Evolutionary conservation across 2,113 vertebrate species (phyloP), one percentile per base, ranked within the genome.

Genomic region (Conger conger): DNA sequence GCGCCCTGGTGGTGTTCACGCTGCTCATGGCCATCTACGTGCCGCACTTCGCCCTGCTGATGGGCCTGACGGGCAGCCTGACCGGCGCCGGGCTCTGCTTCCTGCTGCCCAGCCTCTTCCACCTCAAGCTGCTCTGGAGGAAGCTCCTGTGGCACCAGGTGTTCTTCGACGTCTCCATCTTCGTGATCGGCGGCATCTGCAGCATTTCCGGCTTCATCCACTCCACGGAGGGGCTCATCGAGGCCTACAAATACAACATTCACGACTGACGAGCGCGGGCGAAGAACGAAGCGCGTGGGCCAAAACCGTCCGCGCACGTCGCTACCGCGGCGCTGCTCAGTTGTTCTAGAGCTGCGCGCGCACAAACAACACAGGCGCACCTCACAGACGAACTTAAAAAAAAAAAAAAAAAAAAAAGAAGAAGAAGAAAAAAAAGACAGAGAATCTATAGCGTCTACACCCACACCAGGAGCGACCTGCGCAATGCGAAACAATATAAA

Each of bases 121-220:
- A 99, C 93, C 97, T 99, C 88, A 98, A 96, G 91, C 95, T 99
- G 78, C 91, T 98, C 88, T 99, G 98, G 98, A 96, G 98, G 91
- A 97, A 99, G 95, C 96, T 99, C 85, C 93, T 96, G 83, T 99
- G 98, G 98, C 98, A 99, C 92, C 98, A 99, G 18, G 98, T 99
- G 84, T 99, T 99, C 96, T 99, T 99, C 45, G 98, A 99, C 38
- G 98, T 99, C 1, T 94, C 98, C 89, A 99, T 99, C 94, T 99
- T 99, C 45, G 98, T 99, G 92, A 99, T 99, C 93, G 98, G 98
- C 42, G 97, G 97, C 87, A 99, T 99, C 95, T 99, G 98, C 96
- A 98, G 97, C n/a, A 93, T 99, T 90, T 99, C 98, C 0, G 98
- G 98, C 80, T 99, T 99, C 93, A 97, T 99, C 89, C 98, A 99